Evolutionary conservation across 2,113 vertebrate genomes (phyloP).

Genomic region (Peucedramus taeniatus): DNA sequence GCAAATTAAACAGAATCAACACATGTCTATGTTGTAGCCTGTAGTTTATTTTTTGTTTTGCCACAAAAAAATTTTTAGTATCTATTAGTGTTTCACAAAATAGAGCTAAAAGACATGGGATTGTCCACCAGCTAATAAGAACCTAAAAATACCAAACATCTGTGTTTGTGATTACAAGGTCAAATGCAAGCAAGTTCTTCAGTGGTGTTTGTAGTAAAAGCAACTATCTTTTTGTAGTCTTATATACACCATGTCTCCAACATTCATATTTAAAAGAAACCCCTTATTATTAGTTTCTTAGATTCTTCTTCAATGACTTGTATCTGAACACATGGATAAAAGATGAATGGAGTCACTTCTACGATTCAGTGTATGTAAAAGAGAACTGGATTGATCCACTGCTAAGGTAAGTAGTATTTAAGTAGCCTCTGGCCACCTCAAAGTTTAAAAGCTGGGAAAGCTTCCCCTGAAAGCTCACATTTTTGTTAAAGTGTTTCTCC

Average conservation of each 20-base stretch:
- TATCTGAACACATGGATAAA: slow-evolving; percentile 86
- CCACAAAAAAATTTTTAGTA: neutral
- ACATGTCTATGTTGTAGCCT: neutral
- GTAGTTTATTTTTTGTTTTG: neutral
- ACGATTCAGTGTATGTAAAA: slow-evolving; percentile 77
- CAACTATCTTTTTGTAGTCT: neutral
- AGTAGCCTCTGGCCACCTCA: neutral
- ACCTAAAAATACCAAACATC: neutral
- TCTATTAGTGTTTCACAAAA: neutral
- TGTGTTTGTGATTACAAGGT: neutral
- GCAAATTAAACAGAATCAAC: neutral
- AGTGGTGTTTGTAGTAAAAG: neutral
- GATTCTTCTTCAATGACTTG: slow-evolving; percentile 83
- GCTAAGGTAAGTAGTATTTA: slow-evolving; percentile 71
- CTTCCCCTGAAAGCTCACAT: neutral
- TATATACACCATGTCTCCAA: neutral
- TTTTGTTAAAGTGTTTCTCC: neutral
- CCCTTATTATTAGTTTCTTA: slow-evolving; percentile 79
- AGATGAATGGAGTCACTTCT: slow-evolving; percentile 86
- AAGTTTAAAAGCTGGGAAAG: neutral
- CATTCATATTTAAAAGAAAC: neutral
- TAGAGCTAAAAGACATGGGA: neutral
- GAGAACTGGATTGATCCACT: slow-evolving; percentile 81
- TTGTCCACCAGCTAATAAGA: neutral
- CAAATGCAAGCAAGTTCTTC: neutral